phyloP scores from a whole-genome alignment of 2,888 invertebrate species.

The Gortyna flavago region DNA sequence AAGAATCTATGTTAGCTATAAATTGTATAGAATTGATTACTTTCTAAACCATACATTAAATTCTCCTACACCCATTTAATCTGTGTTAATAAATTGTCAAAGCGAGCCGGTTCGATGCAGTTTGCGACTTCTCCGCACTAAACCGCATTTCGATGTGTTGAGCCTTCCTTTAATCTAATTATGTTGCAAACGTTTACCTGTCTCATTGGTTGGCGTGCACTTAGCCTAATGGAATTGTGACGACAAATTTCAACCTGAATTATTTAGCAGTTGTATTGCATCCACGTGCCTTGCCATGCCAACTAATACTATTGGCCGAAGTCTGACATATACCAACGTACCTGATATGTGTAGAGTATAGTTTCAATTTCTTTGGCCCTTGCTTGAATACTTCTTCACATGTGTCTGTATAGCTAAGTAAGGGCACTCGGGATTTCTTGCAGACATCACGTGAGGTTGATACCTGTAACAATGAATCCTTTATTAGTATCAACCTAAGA shows the following conservation, averaged over 20 bases:
- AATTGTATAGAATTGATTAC: no score
- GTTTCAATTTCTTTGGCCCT: slow-evolving; percentile 92
- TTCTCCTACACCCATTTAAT: not conserved
- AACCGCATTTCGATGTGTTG: not conserved
- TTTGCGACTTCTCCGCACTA: not conserved
- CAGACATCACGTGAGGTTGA: slow-evolving; percentile 93
- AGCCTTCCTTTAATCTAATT: not conserved
- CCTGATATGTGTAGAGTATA: slow-evolving; percentile 91
- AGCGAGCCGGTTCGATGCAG: not conserved
- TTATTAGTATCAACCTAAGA: no score
- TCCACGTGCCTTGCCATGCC: not conserved
- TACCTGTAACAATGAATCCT: slow-evolving; percentile 89
- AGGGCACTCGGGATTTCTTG: slow-evolving; percentile 91
- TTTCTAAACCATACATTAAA: not conserved
- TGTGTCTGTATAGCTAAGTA: slow-evolving; percentile 95
- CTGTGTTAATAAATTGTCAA: not conserved
- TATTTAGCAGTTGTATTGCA: not conserved
- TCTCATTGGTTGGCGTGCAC: not conserved
- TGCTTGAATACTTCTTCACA: slow-evolving; percentile 94
- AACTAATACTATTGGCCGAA: not conserved
- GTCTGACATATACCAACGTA: slow-evolving; percentile 77
- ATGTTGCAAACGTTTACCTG: not conserved
- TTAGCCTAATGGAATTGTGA: not conserved
- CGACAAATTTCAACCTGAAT: not conserved
- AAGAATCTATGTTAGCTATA: no score